A percentile compares a stretch with the other conserved stretches of the same genome.
phyloP scores from a whole-genome alignment of 2,797 vertebrate genomes.

The Pangasius djambal region DNA sequence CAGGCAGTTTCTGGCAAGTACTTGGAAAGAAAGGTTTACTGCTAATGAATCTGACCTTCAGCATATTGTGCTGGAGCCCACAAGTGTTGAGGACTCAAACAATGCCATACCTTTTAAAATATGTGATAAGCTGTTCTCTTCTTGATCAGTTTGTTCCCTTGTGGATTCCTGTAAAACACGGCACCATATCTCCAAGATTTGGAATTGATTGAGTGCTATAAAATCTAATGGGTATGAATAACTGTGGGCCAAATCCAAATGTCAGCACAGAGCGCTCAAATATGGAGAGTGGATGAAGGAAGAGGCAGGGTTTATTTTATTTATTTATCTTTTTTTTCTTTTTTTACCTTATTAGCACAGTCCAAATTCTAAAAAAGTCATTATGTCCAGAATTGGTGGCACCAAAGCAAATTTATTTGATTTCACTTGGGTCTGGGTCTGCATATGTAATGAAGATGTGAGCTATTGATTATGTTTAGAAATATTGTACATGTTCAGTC shows the following conservation, averaged over 20 bases:
- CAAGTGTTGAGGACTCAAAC: background rate
- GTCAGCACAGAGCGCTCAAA: background rate
- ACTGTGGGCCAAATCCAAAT: background rate
- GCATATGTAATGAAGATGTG: background rate
- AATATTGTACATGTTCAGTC: background rate
- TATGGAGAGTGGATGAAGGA: background rate
- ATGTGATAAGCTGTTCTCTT: background rate
- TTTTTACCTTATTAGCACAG: too few relatives aligned
- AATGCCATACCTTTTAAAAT: background rate
- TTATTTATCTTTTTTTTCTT: background rate
- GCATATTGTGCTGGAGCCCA: background rate
- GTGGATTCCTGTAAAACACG: background rate
- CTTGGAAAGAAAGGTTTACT: background rate
- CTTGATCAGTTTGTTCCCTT: background rate
- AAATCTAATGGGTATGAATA: background rate
- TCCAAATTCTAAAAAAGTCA: background rate
- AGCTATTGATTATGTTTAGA: background rate
- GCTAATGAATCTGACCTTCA: slow-evolving; percentile 11
- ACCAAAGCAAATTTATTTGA: background rate
- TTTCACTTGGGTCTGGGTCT: background rate
- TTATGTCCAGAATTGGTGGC: background rate
- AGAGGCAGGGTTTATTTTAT: background rate
- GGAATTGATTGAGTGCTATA: background rate
- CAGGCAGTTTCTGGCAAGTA: background rate
- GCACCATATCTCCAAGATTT: background rate